A percentile compares a stretch with the other conserved stretches of the same genome.
Conservation (phyloP, 2,797 vertebrate genomes). For the Hylomyscus alleni region DNA sequence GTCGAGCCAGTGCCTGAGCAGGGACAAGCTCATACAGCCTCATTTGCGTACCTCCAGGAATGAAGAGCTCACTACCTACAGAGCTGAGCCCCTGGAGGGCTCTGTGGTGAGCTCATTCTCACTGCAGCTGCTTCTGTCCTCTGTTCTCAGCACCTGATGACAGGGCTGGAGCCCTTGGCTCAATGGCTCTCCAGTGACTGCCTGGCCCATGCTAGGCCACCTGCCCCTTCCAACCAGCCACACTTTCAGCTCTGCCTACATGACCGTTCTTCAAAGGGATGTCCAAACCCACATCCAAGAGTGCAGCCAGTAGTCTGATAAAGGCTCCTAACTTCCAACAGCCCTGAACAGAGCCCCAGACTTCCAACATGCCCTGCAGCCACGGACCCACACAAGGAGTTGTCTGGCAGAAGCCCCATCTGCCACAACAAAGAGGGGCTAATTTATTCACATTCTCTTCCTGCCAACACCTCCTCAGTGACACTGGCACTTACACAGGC, state of each 20-base stretch:
- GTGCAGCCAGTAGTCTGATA: background rate
- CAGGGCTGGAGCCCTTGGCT: background rate
- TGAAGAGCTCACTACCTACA: background rate
- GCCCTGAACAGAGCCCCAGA: background rate
- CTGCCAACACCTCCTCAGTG: background rate
- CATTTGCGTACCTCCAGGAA: background rate
- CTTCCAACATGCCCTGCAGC: background rate
- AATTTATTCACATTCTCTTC: conserved; percentile 65
- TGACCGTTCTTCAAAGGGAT: background rate
- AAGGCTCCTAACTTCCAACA: background rate
- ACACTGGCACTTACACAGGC: background rate
- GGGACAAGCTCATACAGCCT: background rate
- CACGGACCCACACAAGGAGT: background rate
- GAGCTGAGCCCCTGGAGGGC: background rate
- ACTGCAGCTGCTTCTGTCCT: background rate
- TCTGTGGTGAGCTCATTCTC: background rate
- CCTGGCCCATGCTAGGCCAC: background rate
- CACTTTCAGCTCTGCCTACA: background rate
- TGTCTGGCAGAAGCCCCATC: conserved; percentile 47
- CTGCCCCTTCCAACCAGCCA: background rate
- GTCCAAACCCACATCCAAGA: background rate
- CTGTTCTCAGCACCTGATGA: background rate
- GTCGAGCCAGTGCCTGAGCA: background rate
- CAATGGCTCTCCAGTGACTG: background rate
- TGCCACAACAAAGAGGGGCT: conserved; percentile 67